phyloP scores from a whole-genome alignment of 2,113 vertebrate species.

The Ochotona curzoniae region DNA sequence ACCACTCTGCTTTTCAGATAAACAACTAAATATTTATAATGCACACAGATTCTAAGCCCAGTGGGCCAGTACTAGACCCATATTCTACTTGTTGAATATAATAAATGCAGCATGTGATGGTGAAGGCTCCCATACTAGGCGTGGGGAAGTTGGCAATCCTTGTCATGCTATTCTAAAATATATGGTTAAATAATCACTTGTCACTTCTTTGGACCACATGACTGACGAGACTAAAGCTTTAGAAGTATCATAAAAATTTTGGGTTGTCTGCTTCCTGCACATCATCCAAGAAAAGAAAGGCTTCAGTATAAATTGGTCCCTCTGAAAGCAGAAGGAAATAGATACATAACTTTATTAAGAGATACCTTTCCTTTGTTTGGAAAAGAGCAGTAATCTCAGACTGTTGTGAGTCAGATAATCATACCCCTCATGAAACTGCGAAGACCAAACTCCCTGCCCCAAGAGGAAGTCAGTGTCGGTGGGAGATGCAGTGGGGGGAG shows the following conservation, averaged over 20 bases:
- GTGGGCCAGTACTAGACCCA: background rate
- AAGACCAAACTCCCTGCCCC: background rate
- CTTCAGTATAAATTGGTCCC: constrained; percentile 68
- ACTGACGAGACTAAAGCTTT: constrained; percentile 49
- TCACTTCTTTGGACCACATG: constrained; percentile 37
- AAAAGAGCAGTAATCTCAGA: constrained; percentile 14
- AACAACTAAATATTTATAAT: background rate
- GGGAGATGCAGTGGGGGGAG: background rate
- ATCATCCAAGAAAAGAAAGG: constrained; percentile 69
- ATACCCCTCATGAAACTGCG: background rate
- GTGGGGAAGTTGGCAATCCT: background rate
- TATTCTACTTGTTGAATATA: background rate
- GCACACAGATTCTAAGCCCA: background rate
- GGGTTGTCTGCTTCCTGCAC: constrained; percentile 53
- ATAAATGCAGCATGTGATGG: background rate
- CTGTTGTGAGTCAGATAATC: constrained; percentile 1
- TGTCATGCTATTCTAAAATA: constrained; percentile 17
- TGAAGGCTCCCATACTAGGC: background rate
- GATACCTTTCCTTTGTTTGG: background rate
- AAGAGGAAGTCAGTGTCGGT: constrained; percentile 1
- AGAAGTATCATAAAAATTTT: constrained; percentile 42
- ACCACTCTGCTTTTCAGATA: too few relatives aligned
- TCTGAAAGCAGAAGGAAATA: constrained; percentile 57
- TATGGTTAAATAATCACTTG: background rate
- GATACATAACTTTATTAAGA: constrained; percentile 60